Percentiles rank a stretch among this genome's conserved stretches.
Conservation (phyloP, 2,113 vertebrate genomes). For the Varanus komodoensis region DNA sequence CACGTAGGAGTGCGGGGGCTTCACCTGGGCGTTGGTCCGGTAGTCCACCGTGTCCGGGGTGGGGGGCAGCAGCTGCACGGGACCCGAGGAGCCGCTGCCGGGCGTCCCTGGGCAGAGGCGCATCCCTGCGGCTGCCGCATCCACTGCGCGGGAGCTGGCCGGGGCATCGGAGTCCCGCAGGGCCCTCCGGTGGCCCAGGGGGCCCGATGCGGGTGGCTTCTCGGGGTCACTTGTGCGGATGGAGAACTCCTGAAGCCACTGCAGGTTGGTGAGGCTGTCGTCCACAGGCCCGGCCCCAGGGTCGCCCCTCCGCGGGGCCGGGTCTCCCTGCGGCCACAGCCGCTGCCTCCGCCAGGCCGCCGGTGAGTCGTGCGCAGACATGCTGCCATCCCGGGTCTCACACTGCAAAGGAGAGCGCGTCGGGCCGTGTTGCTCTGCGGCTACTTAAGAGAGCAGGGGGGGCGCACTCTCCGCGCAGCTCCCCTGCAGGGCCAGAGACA, state of each 20-base stretch:
- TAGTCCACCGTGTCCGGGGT: constrained; percentile 80
- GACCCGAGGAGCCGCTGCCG: constrained; percentile 70
- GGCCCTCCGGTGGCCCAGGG: constrained; percentile 57
- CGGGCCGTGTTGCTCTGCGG: neutral
- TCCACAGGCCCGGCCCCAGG: constrained; percentile 75
- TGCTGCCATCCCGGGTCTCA: constrained; percentile 9
- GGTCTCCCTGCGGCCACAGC: constrained; percentile 74
- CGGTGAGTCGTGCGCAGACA: constrained; percentile 81
- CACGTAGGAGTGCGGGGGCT: constrained; percentile 87
- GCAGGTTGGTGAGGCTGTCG: constrained; percentile 88
- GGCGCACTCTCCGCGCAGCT: neutral
- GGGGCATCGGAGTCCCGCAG: constrained; percentile 78
- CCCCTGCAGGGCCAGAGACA: neutral
- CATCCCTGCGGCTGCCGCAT: constrained; percentile 82
- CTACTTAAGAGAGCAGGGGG: neutral
- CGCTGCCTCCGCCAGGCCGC: constrained; percentile 78
- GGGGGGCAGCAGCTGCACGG: constrained; percentile 44
- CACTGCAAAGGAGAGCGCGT: neutral
- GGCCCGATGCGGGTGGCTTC: constrained; percentile 66
- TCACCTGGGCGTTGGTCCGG: constrained; percentile 82
- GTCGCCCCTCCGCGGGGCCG: constrained; percentile 65
- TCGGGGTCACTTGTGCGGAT: constrained; percentile 82
- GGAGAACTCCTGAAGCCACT: constrained; percentile 90
- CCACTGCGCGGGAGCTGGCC: constrained; percentile 84
- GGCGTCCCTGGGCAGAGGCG: constrained; percentile 77